Evolutionary conservation across 92 coral and sea anemone species (phyloP).

Genomic region (Montipora capitata): DNA sequence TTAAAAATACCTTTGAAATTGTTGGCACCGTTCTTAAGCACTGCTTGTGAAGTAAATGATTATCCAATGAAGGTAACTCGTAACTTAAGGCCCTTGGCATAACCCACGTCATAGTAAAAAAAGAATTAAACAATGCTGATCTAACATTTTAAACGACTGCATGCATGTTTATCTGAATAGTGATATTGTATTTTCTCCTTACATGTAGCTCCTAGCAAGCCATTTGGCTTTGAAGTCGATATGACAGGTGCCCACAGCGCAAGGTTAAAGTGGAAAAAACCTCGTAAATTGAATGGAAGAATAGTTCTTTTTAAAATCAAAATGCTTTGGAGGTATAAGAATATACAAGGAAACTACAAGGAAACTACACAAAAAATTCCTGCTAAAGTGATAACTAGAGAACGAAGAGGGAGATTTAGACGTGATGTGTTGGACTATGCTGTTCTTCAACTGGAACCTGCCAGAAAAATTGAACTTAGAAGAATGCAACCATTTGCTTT

Average conservation of each 20-base stretch:
- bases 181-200: neutral
- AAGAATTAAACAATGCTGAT: no score
- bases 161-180: no score
- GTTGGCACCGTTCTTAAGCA: no score
- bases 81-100: no score
- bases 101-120: no score
- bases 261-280: slow-evolving; percentile 69
- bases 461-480: slow-evolving; percentile 74
- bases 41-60: neutral
- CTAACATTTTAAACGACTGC: no score
- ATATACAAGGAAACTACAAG: slow-evolving; percentile 20
- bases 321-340: slow-evolving; percentile 68
- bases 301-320: slow-evolving; percentile 54
- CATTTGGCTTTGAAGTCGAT: slow-evolving; percentile 56
- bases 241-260: slow-evolving; percentile 49
- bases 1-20: no score
- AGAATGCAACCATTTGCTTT: slow-evolving; percentile 79
- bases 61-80: neutral
- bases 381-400: slow-evolving; percentile 58
- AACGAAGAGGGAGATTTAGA: slow-evolving; percentile 29
- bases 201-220: slow-evolving; percentile 72
- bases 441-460: slow-evolving; percentile 65
- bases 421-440: neutral
- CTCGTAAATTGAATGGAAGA: slow-evolving; percentile 68
- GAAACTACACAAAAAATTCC: slow-evolving; percentile 42